Evolutionary conservation across 2,113 vertebrate species (phyloP).

Genomic region (Corythornis cristatus): DNA sequence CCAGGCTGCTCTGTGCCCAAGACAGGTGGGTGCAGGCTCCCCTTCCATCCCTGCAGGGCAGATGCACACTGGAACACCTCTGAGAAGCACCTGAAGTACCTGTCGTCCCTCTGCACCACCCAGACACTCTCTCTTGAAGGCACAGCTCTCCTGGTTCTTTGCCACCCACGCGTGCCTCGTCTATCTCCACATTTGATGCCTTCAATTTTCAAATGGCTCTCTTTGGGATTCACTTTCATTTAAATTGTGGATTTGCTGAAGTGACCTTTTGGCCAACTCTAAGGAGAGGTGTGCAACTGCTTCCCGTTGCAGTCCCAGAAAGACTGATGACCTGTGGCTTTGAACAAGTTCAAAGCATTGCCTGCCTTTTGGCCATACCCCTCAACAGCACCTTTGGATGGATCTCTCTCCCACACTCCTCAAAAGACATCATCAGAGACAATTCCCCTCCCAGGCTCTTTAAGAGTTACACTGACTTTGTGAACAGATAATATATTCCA

Average conservation of each 20-base stretch:
- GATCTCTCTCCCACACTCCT: conserved; percentile 17
- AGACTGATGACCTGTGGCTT: neutral
- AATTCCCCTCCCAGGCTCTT: neutral
- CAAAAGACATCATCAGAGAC: conserved; percentile 33
- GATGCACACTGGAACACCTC: neutral
- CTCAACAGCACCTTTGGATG: neutral
- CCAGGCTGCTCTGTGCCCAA: neutral
- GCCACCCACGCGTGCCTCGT: neutral
- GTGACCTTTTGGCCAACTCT: neutral
- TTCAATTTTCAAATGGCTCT: conserved; percentile 16
- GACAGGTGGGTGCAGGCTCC: neutral
- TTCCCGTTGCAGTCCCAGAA: neutral
- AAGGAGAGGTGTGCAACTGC: conserved; percentile 15
- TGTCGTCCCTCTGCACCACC: neutral
- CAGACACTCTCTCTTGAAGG: neutral
- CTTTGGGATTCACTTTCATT: neutral
- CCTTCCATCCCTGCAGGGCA: neutral
- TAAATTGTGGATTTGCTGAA: neutral
- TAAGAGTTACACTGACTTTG: conserved; percentile 40
- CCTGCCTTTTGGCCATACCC: conserved; percentile 15
- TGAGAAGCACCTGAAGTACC: neutral
- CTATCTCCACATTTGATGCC: neutral
- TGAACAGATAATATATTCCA: conserved; percentile 41
- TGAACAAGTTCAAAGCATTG: conserved; percentile 2
- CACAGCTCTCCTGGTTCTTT: neutral